Conservation (phyloP, 2,888 invertebrate species). For the Cephus pulcher region DNA sequence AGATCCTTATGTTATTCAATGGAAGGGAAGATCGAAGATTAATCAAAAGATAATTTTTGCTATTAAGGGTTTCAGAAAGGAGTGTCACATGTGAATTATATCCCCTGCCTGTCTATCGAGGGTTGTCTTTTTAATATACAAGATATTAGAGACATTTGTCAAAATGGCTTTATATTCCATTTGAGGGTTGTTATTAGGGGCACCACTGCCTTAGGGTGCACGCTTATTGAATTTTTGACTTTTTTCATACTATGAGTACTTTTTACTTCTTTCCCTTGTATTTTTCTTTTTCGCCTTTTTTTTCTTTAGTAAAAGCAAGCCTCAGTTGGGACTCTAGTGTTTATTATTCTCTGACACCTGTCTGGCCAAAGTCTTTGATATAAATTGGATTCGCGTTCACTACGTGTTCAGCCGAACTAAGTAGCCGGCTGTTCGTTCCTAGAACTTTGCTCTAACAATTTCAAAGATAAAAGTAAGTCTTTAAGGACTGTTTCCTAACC, state of each 20-base stretch:
- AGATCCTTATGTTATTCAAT: background rate
- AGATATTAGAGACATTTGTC: background rate
- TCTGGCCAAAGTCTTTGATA: background rate
- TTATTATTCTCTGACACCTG: background rate
- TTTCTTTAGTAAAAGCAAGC: background rate
- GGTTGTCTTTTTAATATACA: background rate
- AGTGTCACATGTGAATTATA: conserved; percentile 36
- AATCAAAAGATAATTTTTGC: conserved; percentile 52
- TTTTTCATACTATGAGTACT: background rate
- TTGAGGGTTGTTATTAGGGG: background rate
- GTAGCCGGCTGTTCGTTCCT: background rate
- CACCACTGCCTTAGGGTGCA: background rate
- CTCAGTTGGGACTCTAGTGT: background rate
- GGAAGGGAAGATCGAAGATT: conserved; percentile 31
- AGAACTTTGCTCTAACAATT: background rate
- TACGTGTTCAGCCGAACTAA: background rate
- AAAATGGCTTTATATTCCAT: background rate
- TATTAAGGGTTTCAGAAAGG: conserved; percentile 35
- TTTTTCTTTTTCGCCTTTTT: background rate
- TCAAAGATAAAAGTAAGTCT: background rate
- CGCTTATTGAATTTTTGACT: background rate
- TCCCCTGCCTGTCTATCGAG: conserved; percentile 1
- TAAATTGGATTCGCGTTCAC: background rate
- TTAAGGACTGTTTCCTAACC: background rate
- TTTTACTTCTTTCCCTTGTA: background rate